These are phyloP conservation scores for Danio rerio DNA, from an alignment of 2,113 vertebrate genomes.

Conservation along the genomic window DNA sequence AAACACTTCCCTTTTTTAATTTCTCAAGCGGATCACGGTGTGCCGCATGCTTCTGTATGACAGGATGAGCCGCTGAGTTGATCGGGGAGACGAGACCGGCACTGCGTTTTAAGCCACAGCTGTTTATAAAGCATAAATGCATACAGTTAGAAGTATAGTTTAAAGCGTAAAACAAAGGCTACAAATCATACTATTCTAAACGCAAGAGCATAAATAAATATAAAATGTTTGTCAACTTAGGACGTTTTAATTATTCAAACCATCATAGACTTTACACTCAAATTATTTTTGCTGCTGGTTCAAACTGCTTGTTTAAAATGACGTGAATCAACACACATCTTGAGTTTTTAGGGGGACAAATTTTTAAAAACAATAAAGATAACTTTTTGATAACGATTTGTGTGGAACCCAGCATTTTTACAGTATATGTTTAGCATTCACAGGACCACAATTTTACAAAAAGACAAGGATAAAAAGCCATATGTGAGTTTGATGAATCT, in stretches of 20 bases:
- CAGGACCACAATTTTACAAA: neutral
- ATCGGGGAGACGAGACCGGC: constrained; percentile 3
- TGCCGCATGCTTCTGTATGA: constrained; percentile 25
- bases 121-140: constrained; percentile 2
- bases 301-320: too few relatives aligned
- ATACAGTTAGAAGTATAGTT: neutral
- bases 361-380: too few relatives aligned
- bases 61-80: neutral
- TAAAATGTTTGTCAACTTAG: neutral
- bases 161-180: neutral
- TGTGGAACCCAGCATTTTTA: too few relatives aligned
- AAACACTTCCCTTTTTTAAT: constrained; percentile 52
- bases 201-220: too few relatives aligned
- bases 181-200: neutral
- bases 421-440: neutral
- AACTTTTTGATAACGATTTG: too few relatives aligned
- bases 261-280: neutral
- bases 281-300: too few relatives aligned
- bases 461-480: neutral
- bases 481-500: constrained; percentile 31
- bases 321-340: too few relatives aligned
- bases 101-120: neutral
- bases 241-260: neutral
- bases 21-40: constrained; percentile 48
- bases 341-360: too few relatives aligned